Percentiles rank a stretch among this genome's conserved stretches.
Conservation (phyloP, 1,140 invertebrate genomes). For the Sarcophaga peregrina region DNA sequence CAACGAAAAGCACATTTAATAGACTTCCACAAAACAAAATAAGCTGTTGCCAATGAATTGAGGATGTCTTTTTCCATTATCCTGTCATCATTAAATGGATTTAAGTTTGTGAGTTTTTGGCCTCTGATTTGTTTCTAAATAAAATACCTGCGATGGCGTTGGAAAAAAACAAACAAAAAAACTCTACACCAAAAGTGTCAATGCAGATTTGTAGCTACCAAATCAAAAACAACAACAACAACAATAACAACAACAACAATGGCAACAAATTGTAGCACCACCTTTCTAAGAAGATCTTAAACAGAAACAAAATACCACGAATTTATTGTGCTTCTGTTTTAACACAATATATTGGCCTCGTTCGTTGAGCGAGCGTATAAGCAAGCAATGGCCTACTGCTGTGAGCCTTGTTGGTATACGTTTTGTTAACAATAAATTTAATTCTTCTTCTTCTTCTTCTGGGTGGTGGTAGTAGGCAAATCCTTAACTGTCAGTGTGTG, state of each 20-base stretch:
- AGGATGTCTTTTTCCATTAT: slow-evolving; percentile 6
- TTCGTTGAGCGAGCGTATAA: background rate
- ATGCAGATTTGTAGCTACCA: slow-evolving; percentile 37
- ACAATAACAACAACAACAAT: no score
- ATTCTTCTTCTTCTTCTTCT: no score
- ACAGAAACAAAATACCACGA: background rate
- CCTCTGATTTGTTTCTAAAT: background rate
- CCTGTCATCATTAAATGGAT: slow-evolving; percentile 9
- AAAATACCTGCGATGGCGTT: background rate
- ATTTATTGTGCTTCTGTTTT: background rate
- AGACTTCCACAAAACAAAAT: background rate
- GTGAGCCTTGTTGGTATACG: background rate
- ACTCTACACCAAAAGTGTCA: slow-evolving; percentile 16
- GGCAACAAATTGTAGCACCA: slow-evolving; percentile 6
- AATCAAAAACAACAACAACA: no score
- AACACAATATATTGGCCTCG: no score
- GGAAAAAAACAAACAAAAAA: background rate
- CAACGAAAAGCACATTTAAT: background rate
- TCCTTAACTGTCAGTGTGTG: slow-evolving; percentile 36
- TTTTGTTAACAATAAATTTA: slow-evolving; percentile 34
- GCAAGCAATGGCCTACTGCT: background rate
- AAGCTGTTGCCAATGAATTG: no score
- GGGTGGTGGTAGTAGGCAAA: background rate
- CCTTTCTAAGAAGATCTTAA: background rate
- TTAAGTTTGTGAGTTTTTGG: background rate